Evolutionary conservation across 2,888 invertebrate species (phyloP), one percentile per base, ranked within the genome.

Genomic region (Dichetophora obliterata): DNA sequence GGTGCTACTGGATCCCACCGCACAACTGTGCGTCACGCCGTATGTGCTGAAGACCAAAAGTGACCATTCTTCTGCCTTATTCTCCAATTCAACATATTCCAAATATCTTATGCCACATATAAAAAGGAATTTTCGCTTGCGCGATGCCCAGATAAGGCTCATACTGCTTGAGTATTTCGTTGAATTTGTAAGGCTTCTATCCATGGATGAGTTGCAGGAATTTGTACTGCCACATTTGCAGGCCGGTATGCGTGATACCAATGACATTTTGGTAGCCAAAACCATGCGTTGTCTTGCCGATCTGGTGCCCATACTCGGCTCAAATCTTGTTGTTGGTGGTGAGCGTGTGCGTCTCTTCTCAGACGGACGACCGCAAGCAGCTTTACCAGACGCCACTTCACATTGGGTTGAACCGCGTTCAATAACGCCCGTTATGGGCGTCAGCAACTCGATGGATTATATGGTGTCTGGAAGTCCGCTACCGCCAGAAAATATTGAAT

Each of bases 141-240:
- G 95, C 81, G 97, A 98, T 88, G 92, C 93, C 61, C 95, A 96
- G 89, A 94, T 95, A 71, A 92, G 97, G 78, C 91, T 95, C 81
- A 91, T 96, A 63, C 90, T 98, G 24, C 90, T 98, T 54, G 92
- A 92, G 74, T 94, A 96, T 88, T 96, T 98, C 84, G 91, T 92
- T 72, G 92, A 93, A 79, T 97, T 93, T 88, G 92, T 95, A 65
- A 91, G 92, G 81, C 92, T 94, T 24, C 94, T 98, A 85, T 92
- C 93, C 77, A 92, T 92, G 81, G 93, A 95, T 65, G 94, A 95
- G 86, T 89, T 97, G n/a, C 92, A 94, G 69, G 91, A 91, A 31
- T 92, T 93, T 66, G 93, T 97, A 82, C 90, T 98, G 83, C 97
- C 97, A n/a, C 96, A 97, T 93, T 89, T 97, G 72, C 90, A 97